Percentiles rank a stretch among this genome's conserved stretches.
Evolutionary conservation across 2,797 vertebrate genomes (phyloP).

Genomic region (Platalea minor): DNA sequence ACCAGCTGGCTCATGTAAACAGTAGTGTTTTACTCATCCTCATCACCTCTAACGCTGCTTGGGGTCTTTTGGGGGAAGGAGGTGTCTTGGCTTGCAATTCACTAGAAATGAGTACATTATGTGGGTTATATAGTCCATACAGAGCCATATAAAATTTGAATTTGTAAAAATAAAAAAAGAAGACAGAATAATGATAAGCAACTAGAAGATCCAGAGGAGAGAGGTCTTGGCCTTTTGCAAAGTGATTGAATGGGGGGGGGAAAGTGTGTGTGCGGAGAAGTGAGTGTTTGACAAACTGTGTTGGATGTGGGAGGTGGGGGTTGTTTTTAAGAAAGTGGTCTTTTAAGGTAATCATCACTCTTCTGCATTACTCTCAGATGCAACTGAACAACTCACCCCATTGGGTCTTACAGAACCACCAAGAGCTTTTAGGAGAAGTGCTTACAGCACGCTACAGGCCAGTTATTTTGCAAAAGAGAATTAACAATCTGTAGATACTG

Average conservation of each 20-base stretch:
- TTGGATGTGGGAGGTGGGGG: neutral
- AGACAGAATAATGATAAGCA: neutral
- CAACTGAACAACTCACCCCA: neutral
- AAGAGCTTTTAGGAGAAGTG: neutral
- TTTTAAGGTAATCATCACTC: neutral
- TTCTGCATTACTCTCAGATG: conserved; percentile 33
- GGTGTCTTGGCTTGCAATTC: neutral
- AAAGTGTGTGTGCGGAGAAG: neutral
- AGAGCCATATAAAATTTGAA: neutral
- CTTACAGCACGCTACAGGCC: neutral
- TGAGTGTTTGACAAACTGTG: neutral
- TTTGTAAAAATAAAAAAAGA: neutral
- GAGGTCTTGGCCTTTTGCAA: neutral
- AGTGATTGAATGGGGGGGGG: neutral
- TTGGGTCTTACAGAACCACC: conserved; percentile 33
- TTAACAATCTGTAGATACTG: conserved; percentile 25
- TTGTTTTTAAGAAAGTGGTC: conserved; percentile 59
- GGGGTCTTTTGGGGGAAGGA: neutral
- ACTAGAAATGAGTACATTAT: neutral
- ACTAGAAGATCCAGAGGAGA: neutral
- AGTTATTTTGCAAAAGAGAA: conserved; percentile 17
- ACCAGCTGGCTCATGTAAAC: conserved; percentile 61
- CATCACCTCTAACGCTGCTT: neutral
- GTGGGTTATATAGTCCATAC: neutral
- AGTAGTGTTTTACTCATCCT: conserved; percentile 14